Evolutionary conservation across 2,113 vertebrate genomes (phyloP).

Genomic region (Prunella himalayana): DNA sequence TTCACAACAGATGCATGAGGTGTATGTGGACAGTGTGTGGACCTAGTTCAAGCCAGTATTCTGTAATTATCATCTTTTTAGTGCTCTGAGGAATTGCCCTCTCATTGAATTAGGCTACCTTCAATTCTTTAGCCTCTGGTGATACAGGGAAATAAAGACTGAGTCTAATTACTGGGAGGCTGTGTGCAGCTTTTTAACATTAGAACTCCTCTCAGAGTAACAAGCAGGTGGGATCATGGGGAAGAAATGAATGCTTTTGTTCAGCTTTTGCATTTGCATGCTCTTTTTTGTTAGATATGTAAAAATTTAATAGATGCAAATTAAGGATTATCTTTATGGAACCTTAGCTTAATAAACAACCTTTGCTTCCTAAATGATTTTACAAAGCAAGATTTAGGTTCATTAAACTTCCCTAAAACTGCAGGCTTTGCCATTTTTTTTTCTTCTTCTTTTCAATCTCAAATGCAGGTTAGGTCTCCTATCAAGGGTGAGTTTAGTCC

Average conservation of each 20-base stretch:
- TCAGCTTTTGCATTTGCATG: background rate
- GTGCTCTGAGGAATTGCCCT: background rate
- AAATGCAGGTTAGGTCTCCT: background rate
- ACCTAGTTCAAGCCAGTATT: background rate
- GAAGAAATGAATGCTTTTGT: background rate
- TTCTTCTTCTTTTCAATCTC: background rate
- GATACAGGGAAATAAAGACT: background rate
- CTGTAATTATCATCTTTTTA: background rate
- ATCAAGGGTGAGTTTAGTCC: background rate
- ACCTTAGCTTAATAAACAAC: background rate
- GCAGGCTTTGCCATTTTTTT: accelerated
- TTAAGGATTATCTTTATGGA: background rate
- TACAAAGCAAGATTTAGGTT: background rate
- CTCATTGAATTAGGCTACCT: background rate
- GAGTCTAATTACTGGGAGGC: background rate
- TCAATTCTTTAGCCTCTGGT: background rate
- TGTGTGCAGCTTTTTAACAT: background rate
- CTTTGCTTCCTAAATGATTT: background rate
- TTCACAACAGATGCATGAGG: background rate
- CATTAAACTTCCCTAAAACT: background rate
- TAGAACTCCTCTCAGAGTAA: background rate
- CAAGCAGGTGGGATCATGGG: background rate
- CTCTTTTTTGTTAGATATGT: background rate
- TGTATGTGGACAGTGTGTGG: background rate
- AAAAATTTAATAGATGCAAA: background rate